These are phyloP conservation scores for Drosophila heteroneura DNA, from an alignment of 2,888 invertebrate species.

Conservation along the genomic window DNA sequence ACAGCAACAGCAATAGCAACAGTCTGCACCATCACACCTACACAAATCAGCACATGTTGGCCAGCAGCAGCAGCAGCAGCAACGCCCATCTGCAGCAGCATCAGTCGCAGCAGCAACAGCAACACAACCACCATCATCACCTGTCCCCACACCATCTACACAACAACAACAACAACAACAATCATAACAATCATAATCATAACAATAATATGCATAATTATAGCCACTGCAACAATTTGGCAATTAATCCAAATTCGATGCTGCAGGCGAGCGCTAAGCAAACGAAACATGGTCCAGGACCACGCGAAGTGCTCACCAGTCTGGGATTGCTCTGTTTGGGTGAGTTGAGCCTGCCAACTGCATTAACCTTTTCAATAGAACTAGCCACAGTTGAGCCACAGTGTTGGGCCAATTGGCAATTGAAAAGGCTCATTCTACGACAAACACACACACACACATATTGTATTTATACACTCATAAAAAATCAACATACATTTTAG, in stretches of 20 bases:
- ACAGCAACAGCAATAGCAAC: constrained; percentile 43
- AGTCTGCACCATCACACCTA: constrained; percentile 81
- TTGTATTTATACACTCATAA: not conserved
- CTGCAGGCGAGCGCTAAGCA: constrained; percentile 47
- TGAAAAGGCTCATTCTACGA: not conserved
- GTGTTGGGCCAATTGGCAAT: not conserved
- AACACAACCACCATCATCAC: constrained; percentile 22
- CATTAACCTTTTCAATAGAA: not conserved
- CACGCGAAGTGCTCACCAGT: constrained; percentile 93
- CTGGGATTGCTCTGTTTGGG: constrained; percentile 92
- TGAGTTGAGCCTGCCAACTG: constrained; percentile 49
- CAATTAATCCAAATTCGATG: constrained; percentile 46
- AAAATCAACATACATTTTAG: not conserved
- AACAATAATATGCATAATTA: constrained; percentile 58
- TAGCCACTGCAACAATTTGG: constrained; percentile 56
- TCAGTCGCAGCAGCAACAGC: constrained; percentile 38
- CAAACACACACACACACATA: not conserved
- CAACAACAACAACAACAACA: constrained; percentile 42
- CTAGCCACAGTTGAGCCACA: not conserved
- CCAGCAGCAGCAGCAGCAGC: constrained; percentile 62
- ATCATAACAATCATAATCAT: constrained; percentile 41
- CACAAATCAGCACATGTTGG: constrained; percentile 80
- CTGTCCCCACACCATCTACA: constrained; percentile 21
- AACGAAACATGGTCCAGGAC: constrained; percentile 87
- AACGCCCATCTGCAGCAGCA: constrained; percentile 33